Base-by-base conservation (phyloP, 2,888 invertebrate genomes). In the Chloroclysta siterata region DNA sequence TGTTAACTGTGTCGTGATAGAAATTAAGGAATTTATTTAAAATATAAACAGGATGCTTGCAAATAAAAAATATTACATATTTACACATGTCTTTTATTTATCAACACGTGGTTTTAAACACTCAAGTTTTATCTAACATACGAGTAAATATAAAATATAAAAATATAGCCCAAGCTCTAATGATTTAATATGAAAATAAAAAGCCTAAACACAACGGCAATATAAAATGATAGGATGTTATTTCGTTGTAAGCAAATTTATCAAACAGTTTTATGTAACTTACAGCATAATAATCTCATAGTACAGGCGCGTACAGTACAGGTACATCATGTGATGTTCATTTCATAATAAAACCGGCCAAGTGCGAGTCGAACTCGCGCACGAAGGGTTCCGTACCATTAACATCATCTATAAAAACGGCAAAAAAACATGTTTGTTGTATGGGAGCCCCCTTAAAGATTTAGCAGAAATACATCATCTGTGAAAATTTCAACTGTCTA, bases 1-100 rank as follows among this genome's bases (percentile, higher is more conserved):
- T 87, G 84, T 89, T 87, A 87, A 89, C 87, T 87, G 83, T 76
- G 78, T 67, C 79, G 78, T 74, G 72, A 67, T 80, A 81, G 46
- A 72, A 70, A 14, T 72, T 81, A 80, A 65, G 63, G 53, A 60
- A 63, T 65, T 44, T 72, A 69, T 66, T 47, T 47, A 47, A 22
- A 47, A 47, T 47, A 22, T 47, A 65, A 65, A 69, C 64, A 66
- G 64, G 68, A 70, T 65, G 65, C 65, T 68, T 70, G 60, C 61
- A 69, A 70, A 65, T 70, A 65, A 70, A 47, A 14, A 53, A 63
- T 52, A 57, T 55, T 60, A 56, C 48, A 55, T 29, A 46, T 0
- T 42, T 46, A 51, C 59, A 56, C 56, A 61, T 61, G 61, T 56
- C 52, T 68, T 66, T 62, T 64, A 68, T 60, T 71, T 22, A 55